phyloP scores from a whole-genome alignment of 1,140 invertebrate species.

The Maconellicoccus hirsutus region DNA sequence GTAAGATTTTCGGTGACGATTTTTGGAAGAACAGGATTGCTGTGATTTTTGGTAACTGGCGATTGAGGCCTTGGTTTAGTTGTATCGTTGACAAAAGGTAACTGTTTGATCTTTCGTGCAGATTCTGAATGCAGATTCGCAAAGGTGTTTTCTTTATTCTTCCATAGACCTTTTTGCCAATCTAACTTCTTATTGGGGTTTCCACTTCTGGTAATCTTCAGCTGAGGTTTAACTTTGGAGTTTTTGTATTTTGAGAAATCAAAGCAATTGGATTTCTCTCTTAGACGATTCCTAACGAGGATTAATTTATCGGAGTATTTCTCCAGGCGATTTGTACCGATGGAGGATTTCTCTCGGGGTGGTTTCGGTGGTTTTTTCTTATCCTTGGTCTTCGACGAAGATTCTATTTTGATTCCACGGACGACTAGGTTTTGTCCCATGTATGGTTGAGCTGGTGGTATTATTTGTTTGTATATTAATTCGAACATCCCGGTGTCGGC shows the following conservation, averaged over 20 bases:
- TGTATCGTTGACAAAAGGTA: conserved; percentile 8
- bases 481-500: conserved; percentile 79
- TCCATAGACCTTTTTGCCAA: background rate
- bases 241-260: background rate
- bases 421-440: conserved; percentile 63
- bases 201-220: background rate
- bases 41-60: background rate
- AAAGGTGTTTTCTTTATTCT: background rate
- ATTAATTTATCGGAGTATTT: background rate
- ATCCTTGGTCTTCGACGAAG: background rate
- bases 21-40: background rate
- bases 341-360: background rate
- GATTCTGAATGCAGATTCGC: background rate
- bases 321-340: background rate
- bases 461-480: conserved; percentile 59
- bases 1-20: background rate
- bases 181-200: background rate
- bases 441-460: conserved; percentile 69
- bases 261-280: background rate
- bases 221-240: background rate
- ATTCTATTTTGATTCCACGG: conserved; percentile 43
- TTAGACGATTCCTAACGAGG: background rate
- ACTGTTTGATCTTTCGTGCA: conserved; percentile 5
- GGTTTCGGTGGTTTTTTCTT: background rate
- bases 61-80: background rate